These are phyloP conservation scores for Setipinna tenuifilis DNA, from an alignment of 2,797 vertebrate genomes.

Conservation along the genomic window DNA sequence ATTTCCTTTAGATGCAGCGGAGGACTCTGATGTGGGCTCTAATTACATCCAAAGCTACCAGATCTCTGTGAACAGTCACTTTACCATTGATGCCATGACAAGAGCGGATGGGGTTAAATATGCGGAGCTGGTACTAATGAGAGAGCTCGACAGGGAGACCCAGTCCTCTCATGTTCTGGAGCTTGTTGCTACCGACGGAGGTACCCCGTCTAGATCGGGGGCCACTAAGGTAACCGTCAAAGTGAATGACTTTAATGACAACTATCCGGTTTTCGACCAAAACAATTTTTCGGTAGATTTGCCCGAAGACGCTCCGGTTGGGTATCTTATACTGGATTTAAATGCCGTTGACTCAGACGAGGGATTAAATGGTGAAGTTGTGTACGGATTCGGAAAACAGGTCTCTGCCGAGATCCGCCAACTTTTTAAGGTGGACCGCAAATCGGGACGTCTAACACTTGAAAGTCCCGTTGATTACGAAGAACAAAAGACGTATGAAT, in stretches of 20 bases:
- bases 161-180: constrained; percentile 85
- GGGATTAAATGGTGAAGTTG: constrained; percentile 87
- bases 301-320: constrained; percentile 84
- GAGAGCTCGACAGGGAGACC: constrained; percentile 89
- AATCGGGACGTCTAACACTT: constrained; percentile 83
- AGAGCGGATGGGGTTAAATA: constrained; percentile 93
- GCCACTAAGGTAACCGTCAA: constrained; percentile 84
- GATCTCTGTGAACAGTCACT: constrained; percentile 89
- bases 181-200: constrained; percentile 89
- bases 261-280: constrained; percentile 88
- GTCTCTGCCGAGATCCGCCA: constrained; percentile 81
- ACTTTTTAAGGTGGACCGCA: constrained; percentile 86
- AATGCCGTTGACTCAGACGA: constrained; percentile 86
- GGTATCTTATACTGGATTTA: constrained; percentile 83
- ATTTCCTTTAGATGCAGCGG: constrained; percentile 86
- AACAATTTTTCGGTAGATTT: constrained; percentile 83
- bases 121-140: constrained; percentile 91
- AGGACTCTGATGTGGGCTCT: constrained; percentile 88
- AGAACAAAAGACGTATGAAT: constrained; percentile 87
- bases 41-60: constrained; percentile 92
- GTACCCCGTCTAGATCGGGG: constrained; percentile 80
- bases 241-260: constrained; percentile 94
- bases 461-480: constrained; percentile 88
- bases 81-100: constrained; percentile 90
- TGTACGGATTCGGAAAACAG: constrained; percentile 85